phyloP scores from a whole-genome alignment of 2,113 vertebrate genomes.

The Eulacestoma nigropectus region DNA sequence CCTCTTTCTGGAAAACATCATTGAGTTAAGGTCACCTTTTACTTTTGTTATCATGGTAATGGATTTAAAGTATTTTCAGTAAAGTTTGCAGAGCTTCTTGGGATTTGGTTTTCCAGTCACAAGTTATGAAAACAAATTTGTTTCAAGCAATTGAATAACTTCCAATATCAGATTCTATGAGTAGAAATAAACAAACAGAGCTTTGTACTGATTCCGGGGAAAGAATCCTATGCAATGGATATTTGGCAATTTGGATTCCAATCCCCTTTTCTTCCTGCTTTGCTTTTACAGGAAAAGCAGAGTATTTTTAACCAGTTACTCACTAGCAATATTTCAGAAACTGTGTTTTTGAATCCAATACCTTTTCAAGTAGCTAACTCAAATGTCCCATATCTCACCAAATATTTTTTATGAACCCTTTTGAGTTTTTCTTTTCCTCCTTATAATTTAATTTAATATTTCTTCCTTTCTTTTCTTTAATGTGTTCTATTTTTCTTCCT shows the following conservation, averaged over 20 bases:
- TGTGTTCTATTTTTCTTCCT: background rate
- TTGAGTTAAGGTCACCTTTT: background rate
- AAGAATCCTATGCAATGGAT: background rate
- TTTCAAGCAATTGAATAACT: conserved; percentile 5
- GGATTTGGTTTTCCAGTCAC: background rate
- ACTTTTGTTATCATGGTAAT: background rate
- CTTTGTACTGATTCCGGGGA: background rate
- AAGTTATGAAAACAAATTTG: background rate
- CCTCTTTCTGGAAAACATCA: background rate
- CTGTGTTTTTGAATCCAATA: background rate
- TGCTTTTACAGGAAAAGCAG: background rate
- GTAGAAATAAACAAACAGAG: conserved; percentile 4
- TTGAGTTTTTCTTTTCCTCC: background rate
- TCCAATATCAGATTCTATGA: background rate
- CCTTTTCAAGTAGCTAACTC: background rate
- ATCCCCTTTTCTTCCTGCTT: background rate
- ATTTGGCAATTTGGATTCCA: background rate
- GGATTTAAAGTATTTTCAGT: background rate
- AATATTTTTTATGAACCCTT: background rate
- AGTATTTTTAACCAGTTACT: background rate
- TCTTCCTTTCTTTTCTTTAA: background rate
- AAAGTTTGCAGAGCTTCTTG: background rate
- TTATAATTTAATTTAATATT: background rate
- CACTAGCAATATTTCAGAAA: background rate
- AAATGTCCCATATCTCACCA: background rate